These are phyloP conservation scores for Protonibea diacanthus DNA, from an alignment of 2,797 vertebrate genomes.

Conservation along the genomic window DNA sequence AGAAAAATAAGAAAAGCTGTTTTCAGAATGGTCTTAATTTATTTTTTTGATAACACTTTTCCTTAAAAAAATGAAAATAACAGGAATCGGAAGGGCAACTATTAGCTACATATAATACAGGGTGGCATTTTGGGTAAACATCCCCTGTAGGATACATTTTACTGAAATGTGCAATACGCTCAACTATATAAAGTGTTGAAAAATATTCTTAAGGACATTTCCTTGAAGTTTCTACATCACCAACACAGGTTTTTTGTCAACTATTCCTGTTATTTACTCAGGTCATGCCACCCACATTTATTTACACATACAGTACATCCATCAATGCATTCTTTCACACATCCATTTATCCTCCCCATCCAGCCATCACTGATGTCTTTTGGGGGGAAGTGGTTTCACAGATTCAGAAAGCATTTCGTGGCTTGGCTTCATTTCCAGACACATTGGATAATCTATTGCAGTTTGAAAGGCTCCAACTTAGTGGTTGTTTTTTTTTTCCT, in stretches of 20 bases:
- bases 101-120: not conserved
- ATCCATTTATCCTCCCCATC: conserved; percentile 40
- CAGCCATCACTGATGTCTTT: conserved; percentile 36
- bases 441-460: conserved; percentile 74
- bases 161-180: not conserved
- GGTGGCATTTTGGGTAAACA: not conserved
- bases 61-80: not conserved
- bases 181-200: not conserved
- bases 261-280: conserved; percentile 1
- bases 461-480: conserved; percentile 65
- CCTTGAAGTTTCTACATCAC: not conserved
- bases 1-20: not conserved
- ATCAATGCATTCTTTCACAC: conserved; percentile 16
- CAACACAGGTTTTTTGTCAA: not conserved
- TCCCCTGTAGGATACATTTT: too few species aligned
- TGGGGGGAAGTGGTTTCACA: conserved; percentile 64
- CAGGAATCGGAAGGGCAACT: not conserved
- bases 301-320: not conserved
- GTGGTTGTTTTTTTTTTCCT: conserved; percentile 70
- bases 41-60: not conserved
- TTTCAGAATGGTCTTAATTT: not conserved
- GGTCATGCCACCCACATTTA: not conserved
- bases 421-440: conserved; percentile 77
- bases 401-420: conserved; percentile 64
- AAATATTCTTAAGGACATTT: not conserved